phyloP scores from a whole-genome alignment of 2,888 invertebrate genomes.

The Idaea dimidiata region DNA sequence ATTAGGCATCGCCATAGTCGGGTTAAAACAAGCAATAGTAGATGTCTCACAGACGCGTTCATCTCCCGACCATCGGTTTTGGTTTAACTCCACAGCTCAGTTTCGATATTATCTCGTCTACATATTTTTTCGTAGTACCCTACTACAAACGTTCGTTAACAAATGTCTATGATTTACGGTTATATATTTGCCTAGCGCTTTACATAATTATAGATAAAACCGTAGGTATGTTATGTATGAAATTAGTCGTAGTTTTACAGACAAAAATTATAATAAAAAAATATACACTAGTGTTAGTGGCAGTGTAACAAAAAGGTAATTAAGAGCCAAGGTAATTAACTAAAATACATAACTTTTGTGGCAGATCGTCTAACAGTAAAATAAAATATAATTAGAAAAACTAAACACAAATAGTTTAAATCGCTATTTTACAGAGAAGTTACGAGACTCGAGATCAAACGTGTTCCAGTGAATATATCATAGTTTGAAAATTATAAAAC shows the following conservation, averaged over 20 bases:
- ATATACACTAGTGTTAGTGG: conserved; percentile 50
- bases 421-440: conserved; percentile 53
- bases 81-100: conserved; percentile 71
- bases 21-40: conserved; percentile 16
- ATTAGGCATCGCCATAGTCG: too few species aligned
- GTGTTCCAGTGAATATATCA: conserved; percentile 66
- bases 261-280: conserved; percentile 21
- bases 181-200: conserved; percentile 17
- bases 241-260: conserved; percentile 7
- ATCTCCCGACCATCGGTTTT: conserved; percentile 53
- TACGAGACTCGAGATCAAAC: conserved; percentile 72
- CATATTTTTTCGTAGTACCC: conserved; percentile 52
- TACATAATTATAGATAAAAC: conserved; percentile 13
- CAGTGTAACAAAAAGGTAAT: conserved; percentile 36
- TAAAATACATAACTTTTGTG: conserved; percentile 40
- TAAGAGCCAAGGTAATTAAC: conserved; percentile 36
- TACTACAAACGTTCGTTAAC: conserved; percentile 38
- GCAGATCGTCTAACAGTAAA: conserved; percentile 50
- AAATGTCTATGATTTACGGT: conserved; percentile 33
- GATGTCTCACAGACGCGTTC: conserved; percentile 32
- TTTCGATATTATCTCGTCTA: conserved; percentile 60
- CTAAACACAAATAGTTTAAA: conserved; percentile 52
- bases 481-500: conserved; percentile 50
- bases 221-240: too few species aligned
- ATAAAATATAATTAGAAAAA: conserved; percentile 57